Evolutionary conservation across 2,113 vertebrate species (phyloP).

Genomic region (Rhizomys pruinosus): DNA sequence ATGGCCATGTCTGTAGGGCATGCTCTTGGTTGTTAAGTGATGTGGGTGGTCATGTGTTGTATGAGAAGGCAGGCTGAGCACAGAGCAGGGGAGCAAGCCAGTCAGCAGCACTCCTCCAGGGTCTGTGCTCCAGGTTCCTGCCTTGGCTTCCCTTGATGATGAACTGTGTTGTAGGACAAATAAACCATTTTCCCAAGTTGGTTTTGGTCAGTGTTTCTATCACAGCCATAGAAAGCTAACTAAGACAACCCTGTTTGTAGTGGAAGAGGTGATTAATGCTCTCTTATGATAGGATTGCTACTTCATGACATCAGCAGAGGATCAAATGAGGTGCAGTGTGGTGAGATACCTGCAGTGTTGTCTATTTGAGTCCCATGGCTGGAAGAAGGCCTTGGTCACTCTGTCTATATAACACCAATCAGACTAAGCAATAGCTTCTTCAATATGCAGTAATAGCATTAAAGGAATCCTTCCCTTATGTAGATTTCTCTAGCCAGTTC

Average conservation of each 20-base stretch:
- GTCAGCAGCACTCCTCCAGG: too few species aligned
- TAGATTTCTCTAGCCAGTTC: not conserved
- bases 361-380: not conserved
- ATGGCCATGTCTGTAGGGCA: too few species aligned
- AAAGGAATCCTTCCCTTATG: not conserved
- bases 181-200: too few species aligned
- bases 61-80: too few species aligned
- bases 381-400: not conserved
- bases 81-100: too few species aligned
- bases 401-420: not conserved
- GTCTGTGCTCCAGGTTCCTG: too few species aligned
- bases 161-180: too few species aligned
- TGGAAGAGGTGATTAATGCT: not conserved
- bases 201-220: too few species aligned
- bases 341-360: not conserved
- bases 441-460: not conserved
- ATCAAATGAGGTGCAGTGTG: not conserved
- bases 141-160: too few species aligned
- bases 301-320: not conserved
- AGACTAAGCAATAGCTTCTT: not conserved
- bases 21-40: too few species aligned
- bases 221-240: too few species aligned
- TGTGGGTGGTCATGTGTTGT: too few species aligned
- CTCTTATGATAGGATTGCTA: not conserved
- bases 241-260: not conserved